Base-by-base conservation (phyloP, 1,140 invertebrate genomes). In the Antheraea mylitta region DNA sequence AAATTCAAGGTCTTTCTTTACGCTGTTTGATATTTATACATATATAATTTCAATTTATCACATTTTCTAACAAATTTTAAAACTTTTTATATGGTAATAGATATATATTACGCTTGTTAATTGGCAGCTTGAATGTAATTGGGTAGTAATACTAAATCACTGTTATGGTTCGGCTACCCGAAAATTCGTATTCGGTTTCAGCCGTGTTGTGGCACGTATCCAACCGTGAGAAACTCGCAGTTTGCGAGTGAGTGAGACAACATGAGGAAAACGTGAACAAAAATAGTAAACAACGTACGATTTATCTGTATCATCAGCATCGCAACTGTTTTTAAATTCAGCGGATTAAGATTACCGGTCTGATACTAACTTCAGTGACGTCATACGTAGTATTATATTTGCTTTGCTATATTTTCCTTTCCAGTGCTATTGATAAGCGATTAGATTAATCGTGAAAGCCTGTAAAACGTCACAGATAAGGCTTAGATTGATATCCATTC, bases 261-360 rank as follows among this genome's bases (percentile, higher is more conserved):
- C 66, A 73, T 90, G 87, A 88, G 86, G 86, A 90, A 80, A 90
- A 87, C 82, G 81, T 86, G 81, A 77, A 80, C 82, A 75, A 78
- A 83, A 82, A 77, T 80, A 76, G 80, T 84, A 81, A 80, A 78
- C 69, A 65, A 53, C 58, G 38, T 64, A 61, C 67, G 67, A 68
- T 58, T 58, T 69, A 73, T 73, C 68, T 64, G 71, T 70, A 70
- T 70, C 68, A 66, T 68, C 69, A 60, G 19, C 66, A 67, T 67
- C 67, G 64, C 58, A 73, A 67, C 7, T 9, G 16, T 63, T 42
- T 67, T 73, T 58, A 58, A 30, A 60, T 67, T 69, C 67, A 64
- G 22, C 18, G 58, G 61, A 63, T 63, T 48, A 19, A 65, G 64
- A 65, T 65, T 65, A 45, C 38, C 8, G 16, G 16, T 6, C 5